These are phyloP conservation scores for Hymenochirus boettgeri DNA, from an alignment of 2,113 vertebrate species.

Conservation along the genomic window DNA sequence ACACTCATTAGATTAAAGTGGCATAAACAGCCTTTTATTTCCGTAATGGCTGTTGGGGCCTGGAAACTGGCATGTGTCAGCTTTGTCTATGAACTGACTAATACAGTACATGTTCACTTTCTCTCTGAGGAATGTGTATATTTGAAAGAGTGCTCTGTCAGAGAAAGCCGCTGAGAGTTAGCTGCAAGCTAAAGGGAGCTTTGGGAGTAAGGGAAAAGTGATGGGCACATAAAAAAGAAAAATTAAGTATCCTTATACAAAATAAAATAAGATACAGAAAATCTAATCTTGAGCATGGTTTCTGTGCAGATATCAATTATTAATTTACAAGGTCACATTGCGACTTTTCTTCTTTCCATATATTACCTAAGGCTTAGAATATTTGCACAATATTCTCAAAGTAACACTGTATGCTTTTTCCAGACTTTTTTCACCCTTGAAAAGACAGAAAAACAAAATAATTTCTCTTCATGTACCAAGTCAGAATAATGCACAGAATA, in stretches of 20 bases:
- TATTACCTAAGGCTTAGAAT: conserved; percentile 37
- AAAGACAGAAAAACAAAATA: conserved; percentile 17
- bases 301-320: conserved; percentile 17
- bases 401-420: conserved; percentile 17
- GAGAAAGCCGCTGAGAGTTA: conserved; percentile 22
- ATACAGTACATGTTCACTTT: conserved; percentile 2
- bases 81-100: conserved; percentile 6
- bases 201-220: conserved; percentile 23
- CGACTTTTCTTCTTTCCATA: conserved; percentile 22
- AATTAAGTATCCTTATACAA: conserved; percentile 37
- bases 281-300: conserved; percentile 29
- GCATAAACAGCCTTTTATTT: not conserved
- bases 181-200: conserved; percentile 30
- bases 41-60: not conserved
- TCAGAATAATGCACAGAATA: not conserved
- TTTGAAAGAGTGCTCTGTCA: conserved; percentile 5
- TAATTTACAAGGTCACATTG: conserved; percentile 31
- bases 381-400: conserved; percentile 32
- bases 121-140: conserved; percentile 12
- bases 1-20: not conserved
- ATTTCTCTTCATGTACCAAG: not conserved
- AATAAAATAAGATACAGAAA: conserved; percentile 36
- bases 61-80: conserved; percentile 12
- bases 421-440: conserved; percentile 22
- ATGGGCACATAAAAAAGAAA: conserved; percentile 38